Conservation (phyloP, 64 coral and sea anemone species). For the Dendronephthya gigantea region DNA sequence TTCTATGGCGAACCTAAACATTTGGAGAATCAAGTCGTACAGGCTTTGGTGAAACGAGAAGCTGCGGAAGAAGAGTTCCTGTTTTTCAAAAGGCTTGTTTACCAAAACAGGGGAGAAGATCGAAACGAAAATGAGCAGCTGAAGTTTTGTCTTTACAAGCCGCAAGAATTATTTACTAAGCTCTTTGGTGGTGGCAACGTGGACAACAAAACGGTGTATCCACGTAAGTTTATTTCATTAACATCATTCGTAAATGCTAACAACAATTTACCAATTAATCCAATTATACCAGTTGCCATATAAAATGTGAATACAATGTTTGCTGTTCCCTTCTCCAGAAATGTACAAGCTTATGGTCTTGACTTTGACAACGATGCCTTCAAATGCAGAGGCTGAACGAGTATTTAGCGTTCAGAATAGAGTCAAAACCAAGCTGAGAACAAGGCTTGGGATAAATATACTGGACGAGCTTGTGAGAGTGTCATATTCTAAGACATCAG, state of each 20-base stretch:
- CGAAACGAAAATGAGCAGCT: neutral
- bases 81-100: neutral
- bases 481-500: neutral
- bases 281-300: neutral
- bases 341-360: neutral
- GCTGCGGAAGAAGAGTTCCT: neutral
- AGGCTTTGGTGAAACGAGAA: neutral
- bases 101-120: neutral
- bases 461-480: slow-evolving; percentile 14
- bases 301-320: neutral
- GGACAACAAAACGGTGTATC: neutral
- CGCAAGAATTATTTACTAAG: neutral
- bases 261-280: neutral
- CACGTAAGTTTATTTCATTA: neutral
- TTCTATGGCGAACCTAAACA: neutral
- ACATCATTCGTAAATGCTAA: neutral
- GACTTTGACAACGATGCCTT: neutral
- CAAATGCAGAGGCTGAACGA: slow-evolving; percentile 1
- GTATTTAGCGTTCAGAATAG: neutral
- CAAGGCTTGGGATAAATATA: neutral
- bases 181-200: neutral
- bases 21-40: neutral
- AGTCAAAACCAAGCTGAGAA: neutral
- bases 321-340: neutral
- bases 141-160: neutral